These are phyloP conservation scores for Daphoenositta chrysoptera DNA, from an alignment of 2,113 vertebrate genomes.

Conservation along the genomic window DNA sequence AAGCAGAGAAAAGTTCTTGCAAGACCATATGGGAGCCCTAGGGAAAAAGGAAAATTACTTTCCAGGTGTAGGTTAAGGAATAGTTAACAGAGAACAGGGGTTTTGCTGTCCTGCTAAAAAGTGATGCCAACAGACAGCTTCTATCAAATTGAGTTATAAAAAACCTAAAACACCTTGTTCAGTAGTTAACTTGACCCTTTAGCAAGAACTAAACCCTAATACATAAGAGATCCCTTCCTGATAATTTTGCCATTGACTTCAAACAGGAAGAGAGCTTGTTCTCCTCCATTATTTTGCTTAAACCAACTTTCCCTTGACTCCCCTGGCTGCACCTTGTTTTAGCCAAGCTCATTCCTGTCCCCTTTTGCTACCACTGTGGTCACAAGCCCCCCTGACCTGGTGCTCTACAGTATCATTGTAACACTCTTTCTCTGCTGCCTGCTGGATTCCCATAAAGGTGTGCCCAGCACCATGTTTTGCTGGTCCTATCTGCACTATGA, in stretches of 20 bases:
- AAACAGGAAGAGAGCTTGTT: not conserved
- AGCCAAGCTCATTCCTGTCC: not conserved
- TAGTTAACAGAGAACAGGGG: not conserved
- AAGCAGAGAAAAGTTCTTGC: not conserved
- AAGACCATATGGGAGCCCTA: not conserved
- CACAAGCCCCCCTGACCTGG: accelerated
- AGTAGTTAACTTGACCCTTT: not conserved
- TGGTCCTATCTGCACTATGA: not conserved
- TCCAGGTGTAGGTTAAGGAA: not conserved
- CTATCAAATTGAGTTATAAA: not conserved
- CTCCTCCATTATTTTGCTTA: not conserved
- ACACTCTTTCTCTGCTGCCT: not conserved
- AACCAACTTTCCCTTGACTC: not conserved
- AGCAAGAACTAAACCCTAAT: not conserved
- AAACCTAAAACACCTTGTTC: not conserved
- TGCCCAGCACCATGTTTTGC: not conserved
- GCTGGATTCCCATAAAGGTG: not conserved
- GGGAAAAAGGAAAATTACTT: not conserved
- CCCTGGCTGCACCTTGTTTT: not conserved
- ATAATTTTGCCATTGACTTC: not conserved
- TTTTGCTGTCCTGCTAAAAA: not conserved
- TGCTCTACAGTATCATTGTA: not conserved
- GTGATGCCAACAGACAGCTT: accelerated
- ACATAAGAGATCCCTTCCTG: not conserved
- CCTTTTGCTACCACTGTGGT: not conserved